Evolutionary conservation across 2,888 invertebrate genomes (phyloP), one percentile per base, ranked within the genome.

Genomic region (Nomada fabriciana): DNA sequence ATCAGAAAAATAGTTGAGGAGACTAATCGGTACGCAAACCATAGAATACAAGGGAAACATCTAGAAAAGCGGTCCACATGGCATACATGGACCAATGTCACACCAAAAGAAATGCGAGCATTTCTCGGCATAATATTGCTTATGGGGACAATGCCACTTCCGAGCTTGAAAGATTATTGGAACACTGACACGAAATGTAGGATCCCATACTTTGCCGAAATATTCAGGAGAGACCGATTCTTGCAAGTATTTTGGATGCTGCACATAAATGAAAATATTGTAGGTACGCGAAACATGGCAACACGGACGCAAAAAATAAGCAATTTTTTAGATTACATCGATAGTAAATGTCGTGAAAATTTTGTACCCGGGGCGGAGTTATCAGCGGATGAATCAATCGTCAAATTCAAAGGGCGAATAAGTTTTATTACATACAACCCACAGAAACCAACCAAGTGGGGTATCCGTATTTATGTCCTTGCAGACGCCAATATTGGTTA

Each of bases 221-320:
- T 82, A 70, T 82, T 79, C 72, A 78, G 78, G 57, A 82, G 78
- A 79, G 75, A 71, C 42, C 72, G 72, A 78, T 79, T 82, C 23
- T 68, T 69, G 69, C 71, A 72, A 79, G 20, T 75, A 75, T 82
- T 82, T 71, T 65, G 72, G 75, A 79, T 78, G 78, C 82, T 82
- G 1, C 42, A 67, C 7, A 15, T 15, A 55, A 53, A 55, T 55
- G 67, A 42, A 55, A 55, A 67, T 55, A 11, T 42, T 20, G 53
- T 0, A 43, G 43, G 43, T 43, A n/a, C n/a, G n/a, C n/a, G n/a
- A n/a, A n/a, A n/a, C n/a, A n/a, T n/a, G n/a, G n/a, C n/a, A n/a
- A n/a, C n/a, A n/a, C n/a, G n/a, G n/a, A 13, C 67, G 36, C 71
- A 76, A 76, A 79, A 72, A 68, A 69, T 76, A 67, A 76, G 68